phyloP scores from a whole-genome alignment of 2,113 vertebrate species.

The Clarias gariepinus region DNA sequence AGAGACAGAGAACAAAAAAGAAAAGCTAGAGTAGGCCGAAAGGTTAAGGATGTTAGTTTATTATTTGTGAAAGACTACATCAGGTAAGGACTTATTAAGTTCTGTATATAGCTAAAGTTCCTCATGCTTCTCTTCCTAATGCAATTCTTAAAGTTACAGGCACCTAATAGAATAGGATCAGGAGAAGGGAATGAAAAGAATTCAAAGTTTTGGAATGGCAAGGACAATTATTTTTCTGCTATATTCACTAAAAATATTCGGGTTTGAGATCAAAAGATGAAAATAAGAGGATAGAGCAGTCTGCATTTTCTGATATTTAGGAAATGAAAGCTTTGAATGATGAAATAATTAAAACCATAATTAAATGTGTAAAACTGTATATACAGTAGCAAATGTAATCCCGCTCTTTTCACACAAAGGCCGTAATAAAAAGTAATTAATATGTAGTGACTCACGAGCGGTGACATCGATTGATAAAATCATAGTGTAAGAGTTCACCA shows the following conservation, averaged over 20 bases:
- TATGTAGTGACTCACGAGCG: not conserved
- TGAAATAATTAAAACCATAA: not conserved
- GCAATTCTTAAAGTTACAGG: not conserved
- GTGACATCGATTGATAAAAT: not conserved
- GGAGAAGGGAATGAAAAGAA: not conserved
- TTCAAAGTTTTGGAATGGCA: not conserved
- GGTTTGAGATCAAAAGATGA: not conserved
- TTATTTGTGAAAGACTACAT: constrained; percentile 16
- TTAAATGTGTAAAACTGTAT: too few relatives aligned
- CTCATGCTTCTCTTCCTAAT: not conserved
- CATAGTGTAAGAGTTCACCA: not conserved
- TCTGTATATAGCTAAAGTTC: not conserved
- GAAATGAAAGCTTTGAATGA: not conserved
- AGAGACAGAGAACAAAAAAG: not conserved
- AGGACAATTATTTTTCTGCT: not conserved
- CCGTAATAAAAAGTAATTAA: not conserved
- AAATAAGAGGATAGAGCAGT: not conserved
- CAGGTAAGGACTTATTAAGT: not conserved
- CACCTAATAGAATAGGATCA: not conserved
- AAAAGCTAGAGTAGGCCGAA: not conserved
- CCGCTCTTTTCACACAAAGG: not conserved
- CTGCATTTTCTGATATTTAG: not conserved
- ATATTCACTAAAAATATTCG: not conserved
- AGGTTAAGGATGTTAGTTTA: not conserved
- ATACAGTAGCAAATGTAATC: not conserved